phyloP scores from a whole-genome alignment of 2,888 invertebrate genomes.

The Drosophila prostipennis region DNA sequence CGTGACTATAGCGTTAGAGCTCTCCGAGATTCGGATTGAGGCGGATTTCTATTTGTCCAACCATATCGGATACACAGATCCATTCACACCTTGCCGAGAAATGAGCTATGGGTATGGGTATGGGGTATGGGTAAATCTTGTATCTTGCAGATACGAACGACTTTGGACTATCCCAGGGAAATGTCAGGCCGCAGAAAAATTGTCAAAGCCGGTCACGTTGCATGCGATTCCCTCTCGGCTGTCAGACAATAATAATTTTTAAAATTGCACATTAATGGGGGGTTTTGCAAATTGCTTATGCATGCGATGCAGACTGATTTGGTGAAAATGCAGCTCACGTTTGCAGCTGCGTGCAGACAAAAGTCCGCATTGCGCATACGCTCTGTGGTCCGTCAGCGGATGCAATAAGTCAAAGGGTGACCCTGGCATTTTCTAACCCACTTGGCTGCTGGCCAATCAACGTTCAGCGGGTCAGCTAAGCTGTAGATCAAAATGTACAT shows the following conservation, averaged over 20 bases:
- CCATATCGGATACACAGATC: constrained; percentile 56
- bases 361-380: constrained; percentile 18
- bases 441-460: constrained; percentile 55
- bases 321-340: constrained; percentile 70
- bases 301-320: constrained; percentile 62
- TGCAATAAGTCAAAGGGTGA: constrained; percentile 40
- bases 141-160: constrained; percentile 31
- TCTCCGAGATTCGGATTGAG: constrained; percentile 50
- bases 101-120: constrained; percentile 7
- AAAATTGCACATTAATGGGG: constrained; percentile 44
- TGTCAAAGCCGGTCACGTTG: constrained; percentile 70
- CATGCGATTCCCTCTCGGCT: constrained; percentile 47
- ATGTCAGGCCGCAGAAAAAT: constrained; percentile 64
- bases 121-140: constrained; percentile 19
- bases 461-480: constrained; percentile 13
- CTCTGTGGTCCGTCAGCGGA: constrained; percentile 38
- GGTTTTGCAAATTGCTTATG: constrained; percentile 67
- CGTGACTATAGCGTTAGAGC: constrained; percentile 38
- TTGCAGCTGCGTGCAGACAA: constrained; percentile 65
- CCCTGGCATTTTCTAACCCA: constrained; percentile 68
- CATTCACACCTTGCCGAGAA: constrained; percentile 73
- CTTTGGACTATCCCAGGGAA: constrained; percentile 37
- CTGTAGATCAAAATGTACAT: constrained; percentile 1
- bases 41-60: constrained; percentile 67
- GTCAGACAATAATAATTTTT: constrained; percentile 58